A percentile compares a stretch with the other conserved stretches of the same genome.
Conservation (phyloP, 2,797 vertebrate species). For the Chelonia mydas region DNA sequence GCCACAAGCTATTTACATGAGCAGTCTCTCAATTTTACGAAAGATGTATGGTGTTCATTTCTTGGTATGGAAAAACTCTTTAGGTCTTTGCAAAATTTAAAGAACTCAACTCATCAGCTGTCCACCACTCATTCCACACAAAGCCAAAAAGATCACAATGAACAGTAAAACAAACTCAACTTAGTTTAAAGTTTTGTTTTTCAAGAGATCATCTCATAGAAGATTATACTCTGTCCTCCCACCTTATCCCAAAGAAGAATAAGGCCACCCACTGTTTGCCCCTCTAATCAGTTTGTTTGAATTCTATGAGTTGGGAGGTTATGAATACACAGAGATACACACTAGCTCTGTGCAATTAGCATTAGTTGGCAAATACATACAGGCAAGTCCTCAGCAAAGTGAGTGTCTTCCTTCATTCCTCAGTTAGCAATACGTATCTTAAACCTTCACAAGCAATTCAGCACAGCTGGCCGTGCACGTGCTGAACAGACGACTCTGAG, state of each 20-base stretch:
- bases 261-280: fast-evolving
- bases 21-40: neutral
- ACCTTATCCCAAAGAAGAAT: neutral
- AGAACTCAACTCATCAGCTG: neutral
- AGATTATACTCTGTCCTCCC: neutral
- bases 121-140: neutral
- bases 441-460: neutral
- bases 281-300: neutral
- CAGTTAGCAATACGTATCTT: neutral
- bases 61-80: neutral
- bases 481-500: neutral
- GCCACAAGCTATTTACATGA: neutral
- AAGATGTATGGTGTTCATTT: neutral
- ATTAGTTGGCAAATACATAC: fast-evolving
- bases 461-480: fast-evolving
- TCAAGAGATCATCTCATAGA: neutral
- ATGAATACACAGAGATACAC: neutral
- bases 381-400: neutral
- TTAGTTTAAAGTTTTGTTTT: neutral
- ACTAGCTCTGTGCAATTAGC: fast-evolving
- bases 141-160: neutral
- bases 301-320: too few species aligned
- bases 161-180: neutral
- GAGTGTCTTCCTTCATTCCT: neutral
- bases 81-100: neutral